A percentile compares a stretch with the other conserved stretches of the same genome.
These are phyloP conservation scores for Caenorhabditis sp. DNA, from an alignment of 2,888 invertebrate genomes.

Conservation along the genomic window DNA sequence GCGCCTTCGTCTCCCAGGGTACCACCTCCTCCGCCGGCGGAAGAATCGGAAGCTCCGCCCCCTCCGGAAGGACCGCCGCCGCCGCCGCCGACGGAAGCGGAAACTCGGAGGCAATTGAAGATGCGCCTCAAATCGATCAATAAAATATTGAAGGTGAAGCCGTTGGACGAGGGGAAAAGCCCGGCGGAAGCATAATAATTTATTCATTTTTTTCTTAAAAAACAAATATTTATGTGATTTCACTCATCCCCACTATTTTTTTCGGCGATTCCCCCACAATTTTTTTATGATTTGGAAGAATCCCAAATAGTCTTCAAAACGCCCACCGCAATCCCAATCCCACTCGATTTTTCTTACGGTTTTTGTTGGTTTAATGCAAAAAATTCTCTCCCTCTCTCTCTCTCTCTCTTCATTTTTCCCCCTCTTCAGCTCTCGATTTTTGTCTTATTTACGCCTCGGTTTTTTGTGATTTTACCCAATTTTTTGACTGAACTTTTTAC, in stretches of 20 bases:
- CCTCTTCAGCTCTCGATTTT: neutral
- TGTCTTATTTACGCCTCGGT: neutral
- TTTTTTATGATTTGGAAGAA: too few species aligned
- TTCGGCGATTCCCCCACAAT: too few species aligned
- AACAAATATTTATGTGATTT: too few species aligned
- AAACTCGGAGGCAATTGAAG: slow-evolving; percentile 28
- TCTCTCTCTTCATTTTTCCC: neutral
- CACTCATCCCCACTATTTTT: too few species aligned
- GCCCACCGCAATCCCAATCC: neutral
- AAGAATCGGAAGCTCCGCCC: neutral
- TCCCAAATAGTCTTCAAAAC: too few species aligned
- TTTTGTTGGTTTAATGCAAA: too few species aligned
- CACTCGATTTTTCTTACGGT: neutral
- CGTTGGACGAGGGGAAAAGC: neutral
- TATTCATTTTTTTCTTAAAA: neutral
- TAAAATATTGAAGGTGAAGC: slow-evolving; percentile 13
- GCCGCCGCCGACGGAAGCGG: slow-evolving; percentile 12
- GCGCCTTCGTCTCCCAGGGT: neutral
- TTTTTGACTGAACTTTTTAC: too few species aligned
- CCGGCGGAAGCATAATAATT: too few species aligned
- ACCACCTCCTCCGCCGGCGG: neutral
- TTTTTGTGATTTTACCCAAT: too few species aligned
- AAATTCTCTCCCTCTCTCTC: neutral
- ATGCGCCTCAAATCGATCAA: slow-evolving; percentile 15
- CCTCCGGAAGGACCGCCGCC: slow-evolving; percentile 18